Conservation (phyloP, 2,888 invertebrate genomes). For the Lampropteryx suffumata region DNA sequence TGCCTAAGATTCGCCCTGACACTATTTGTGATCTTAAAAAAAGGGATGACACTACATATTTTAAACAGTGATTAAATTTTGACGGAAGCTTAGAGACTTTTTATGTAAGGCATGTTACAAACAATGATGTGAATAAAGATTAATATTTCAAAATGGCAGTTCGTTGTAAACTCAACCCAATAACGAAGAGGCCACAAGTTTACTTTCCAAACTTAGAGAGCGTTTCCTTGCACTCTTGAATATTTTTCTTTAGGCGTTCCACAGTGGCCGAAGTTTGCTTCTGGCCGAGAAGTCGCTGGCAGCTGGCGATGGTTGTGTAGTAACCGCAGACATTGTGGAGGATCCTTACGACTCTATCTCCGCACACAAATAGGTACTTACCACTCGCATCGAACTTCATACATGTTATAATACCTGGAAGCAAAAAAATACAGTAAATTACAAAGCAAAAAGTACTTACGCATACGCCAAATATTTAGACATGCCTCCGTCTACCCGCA, state of each 20-base stretch:
- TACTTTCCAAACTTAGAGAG: slow-evolving; percentile 66
- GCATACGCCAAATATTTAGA: too few species aligned
- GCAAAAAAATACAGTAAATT: too few species aligned
- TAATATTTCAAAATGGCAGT: slow-evolving; percentile 8
- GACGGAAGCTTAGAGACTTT: too few species aligned
- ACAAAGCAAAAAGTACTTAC: too few species aligned
- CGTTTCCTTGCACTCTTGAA: slow-evolving; percentile 82
- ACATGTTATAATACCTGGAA: slow-evolving; percentile 85
- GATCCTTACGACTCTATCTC: slow-evolving; percentile 89
- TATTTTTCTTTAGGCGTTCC: slow-evolving; percentile 88
- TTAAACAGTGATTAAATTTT: too few species aligned
- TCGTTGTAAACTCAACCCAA: neutral
- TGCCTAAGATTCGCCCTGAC: too few species aligned
- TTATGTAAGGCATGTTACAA: too few species aligned
- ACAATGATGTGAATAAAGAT: neutral
- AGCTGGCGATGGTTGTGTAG: slow-evolving; percentile 64
- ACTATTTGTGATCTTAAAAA: too few species aligned
- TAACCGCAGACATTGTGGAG: slow-evolving; percentile 87
- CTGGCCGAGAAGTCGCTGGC: slow-evolving; percentile 73
- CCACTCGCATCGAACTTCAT: slow-evolving; percentile 90
- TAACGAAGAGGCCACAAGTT: neutral
- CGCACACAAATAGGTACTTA: slow-evolving; percentile 87
- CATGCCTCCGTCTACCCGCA: too few species aligned
- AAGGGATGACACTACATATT: too few species aligned
- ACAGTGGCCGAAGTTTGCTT: slow-evolving; percentile 88